Evolutionary conservation across 2,888 invertebrate genomes (phyloP), one percentile per base, ranked within the genome.

Genomic region (Myopa tessellatipennis): DNA sequence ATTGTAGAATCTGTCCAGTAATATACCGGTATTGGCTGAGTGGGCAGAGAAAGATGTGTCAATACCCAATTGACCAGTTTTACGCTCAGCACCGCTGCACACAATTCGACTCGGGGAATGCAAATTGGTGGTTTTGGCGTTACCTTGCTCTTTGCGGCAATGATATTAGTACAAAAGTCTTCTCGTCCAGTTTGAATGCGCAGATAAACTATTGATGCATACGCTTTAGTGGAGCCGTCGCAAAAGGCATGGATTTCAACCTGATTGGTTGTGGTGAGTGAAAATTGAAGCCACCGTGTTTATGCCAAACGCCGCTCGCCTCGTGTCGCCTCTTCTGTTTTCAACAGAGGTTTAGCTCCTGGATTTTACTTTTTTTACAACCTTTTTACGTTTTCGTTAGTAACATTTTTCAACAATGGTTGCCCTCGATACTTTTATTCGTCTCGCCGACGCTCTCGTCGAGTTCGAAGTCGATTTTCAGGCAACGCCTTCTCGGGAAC

Each of bases 211-310:
- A 36, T 45, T 16, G 70, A 26, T 26, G 26, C 26, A 26, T 26
- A 26, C 26, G 26, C 26, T 26, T 26, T 26, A 26, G 26, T 26
- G 26, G 26, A 26, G 26, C 26, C 26, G 26, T 26, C 79, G 26
- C 70, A 74, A 65, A 79, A 79, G 0, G 65, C 74, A 74, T 79
- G 79, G 34, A 79, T 50, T 6, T 77, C 26, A 1, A 74, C 55
- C 1, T 50, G 10, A 38, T 40, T 34, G 45, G 61, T 40, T 26
- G 14, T 52, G 58, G 6, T 77, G 79, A 58, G 73, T 78, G 34
- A 58, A 67, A 14, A 77, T 55, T 67, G 52, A 63, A 40, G 52
- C 40, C 60, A 74, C 45, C 38, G 76, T n/a, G n/a, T n/a, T n/a
- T n/a, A n/a, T n/a, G n/a, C n/a, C n/a, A n/a, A n/a, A n/a, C n/a